Evolutionary conservation across 2,888 invertebrate species (phyloP).

Genomic region (Eucera pruinosa): DNA sequence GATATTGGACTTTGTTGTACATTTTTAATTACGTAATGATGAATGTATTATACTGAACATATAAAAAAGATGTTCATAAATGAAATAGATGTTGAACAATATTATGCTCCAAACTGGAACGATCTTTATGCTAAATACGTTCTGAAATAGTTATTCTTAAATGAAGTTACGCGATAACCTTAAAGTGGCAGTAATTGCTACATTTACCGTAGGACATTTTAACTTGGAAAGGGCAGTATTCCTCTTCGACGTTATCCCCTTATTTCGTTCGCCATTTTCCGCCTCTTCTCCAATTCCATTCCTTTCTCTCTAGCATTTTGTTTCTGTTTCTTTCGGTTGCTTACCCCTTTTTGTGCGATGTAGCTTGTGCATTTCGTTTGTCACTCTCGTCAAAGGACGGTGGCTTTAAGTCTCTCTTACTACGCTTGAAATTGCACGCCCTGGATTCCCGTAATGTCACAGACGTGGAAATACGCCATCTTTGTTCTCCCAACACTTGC

Average conservation of each 20-base stretch:
- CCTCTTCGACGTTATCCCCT: conserved; percentile 38
- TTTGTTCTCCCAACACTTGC: conserved; percentile 10
- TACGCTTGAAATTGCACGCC: conserved; percentile 45
- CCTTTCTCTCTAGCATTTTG: background rate
- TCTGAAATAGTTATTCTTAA: too few relatives aligned
- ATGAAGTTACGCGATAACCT: too few relatives aligned
- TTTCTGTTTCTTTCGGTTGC: conserved; percentile 16
- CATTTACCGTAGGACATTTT: too few relatives aligned
- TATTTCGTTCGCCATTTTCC: background rate
- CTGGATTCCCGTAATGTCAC: conserved; percentile 46
- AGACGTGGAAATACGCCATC: conserved; percentile 25
- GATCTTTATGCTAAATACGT: too few relatives aligned
- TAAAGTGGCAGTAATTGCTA: too few relatives aligned
- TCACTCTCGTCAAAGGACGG: conserved; percentile 53
- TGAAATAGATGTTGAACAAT: too few relatives aligned
- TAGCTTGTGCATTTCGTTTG: conserved; percentile 53
- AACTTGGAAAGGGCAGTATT: too few relatives aligned
- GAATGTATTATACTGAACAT: too few relatives aligned
- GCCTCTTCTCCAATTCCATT: conserved; percentile 4
- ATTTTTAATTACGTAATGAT: too few relatives aligned
- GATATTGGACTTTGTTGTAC: too few relatives aligned
- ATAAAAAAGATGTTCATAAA: too few relatives aligned
- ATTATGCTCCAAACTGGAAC: too few relatives aligned
- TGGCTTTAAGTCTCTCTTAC: conserved; percentile 31
- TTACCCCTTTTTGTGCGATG: conserved; percentile 27